Conservation (phyloP, 2,113 vertebrate genomes). For the Camelus bactrianus region DNA sequence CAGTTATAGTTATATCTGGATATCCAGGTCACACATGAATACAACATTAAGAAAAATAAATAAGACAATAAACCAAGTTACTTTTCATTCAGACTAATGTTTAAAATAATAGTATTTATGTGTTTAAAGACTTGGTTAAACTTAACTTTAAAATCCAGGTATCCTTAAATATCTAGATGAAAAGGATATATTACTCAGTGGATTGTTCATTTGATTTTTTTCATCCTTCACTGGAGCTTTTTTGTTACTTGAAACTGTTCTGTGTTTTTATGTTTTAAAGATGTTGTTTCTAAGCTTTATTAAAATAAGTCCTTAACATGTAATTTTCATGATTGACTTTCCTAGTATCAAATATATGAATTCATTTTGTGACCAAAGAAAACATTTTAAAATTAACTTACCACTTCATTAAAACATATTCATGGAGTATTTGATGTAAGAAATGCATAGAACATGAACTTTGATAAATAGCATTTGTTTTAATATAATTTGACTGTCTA, state of each 20-base stretch:
- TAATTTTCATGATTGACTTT: conserved; percentile 44
- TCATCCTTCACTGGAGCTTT: background rate
- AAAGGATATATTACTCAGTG: background rate
- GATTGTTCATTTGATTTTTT: conserved; percentile 20
- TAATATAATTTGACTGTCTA: background rate
- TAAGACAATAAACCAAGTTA: conserved; percentile 27
- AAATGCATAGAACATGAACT: background rate
- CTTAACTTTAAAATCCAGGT: conserved; percentile 56
- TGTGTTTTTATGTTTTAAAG: background rate
- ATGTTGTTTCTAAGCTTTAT: background rate
- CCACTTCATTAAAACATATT: conserved; percentile 1
- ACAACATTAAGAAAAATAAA: conserved; percentile 16
- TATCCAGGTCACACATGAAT: background rate
- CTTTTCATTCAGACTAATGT: background rate
- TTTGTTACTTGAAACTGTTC: conserved; percentile 52
- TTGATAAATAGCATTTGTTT: conserved; percentile 18
- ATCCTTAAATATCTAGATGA: conserved; percentile 25
- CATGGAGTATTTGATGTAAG: background rate
- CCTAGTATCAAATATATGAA: background rate
- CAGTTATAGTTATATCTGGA: background rate
- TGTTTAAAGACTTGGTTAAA: background rate
- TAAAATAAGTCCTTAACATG: conserved; percentile 9
- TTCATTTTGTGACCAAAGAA: conserved; percentile 50
- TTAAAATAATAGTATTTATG: conserved; percentile 37
- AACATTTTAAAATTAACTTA: conserved; percentile 42